phyloP scores from a whole-genome alignment of 2,888 invertebrate species.

The Erebia aethiops region DNA sequence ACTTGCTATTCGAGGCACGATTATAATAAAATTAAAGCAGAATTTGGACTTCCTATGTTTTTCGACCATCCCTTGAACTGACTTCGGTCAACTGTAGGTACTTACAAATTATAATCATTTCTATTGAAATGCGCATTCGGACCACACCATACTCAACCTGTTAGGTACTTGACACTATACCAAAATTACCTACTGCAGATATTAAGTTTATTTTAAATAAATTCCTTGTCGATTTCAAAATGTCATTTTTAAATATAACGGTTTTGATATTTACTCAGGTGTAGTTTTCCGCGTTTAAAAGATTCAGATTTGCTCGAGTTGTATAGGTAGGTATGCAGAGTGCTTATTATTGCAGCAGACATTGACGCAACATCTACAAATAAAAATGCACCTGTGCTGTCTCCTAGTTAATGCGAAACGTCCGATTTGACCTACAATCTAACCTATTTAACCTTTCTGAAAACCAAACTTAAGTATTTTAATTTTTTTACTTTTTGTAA shows the following conservation, averaged over 20 bases:
- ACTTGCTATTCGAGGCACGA: no score
- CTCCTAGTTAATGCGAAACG: conserved; percentile 2
- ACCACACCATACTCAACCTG: no score
- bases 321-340: conserved; percentile 2
- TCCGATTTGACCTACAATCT: conserved; percentile 22
- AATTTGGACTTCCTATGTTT: no score
- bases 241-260: neutral
- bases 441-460: conserved; percentile 8
- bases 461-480: no score
- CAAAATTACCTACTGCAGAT: no score
- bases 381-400: conserved; percentile 31
- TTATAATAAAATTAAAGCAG: no score
- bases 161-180: no score
- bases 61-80: no score
- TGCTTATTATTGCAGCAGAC: conserved; percentile 45
- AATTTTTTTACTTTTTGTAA: no score
- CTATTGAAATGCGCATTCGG: no score
- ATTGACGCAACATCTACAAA: conserved; percentile 61
- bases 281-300: conserved; percentile 9
- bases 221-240: neutral
- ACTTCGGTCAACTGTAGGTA: no score
- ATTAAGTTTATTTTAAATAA: neutral
- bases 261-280: conserved; percentile 18
- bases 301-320: conserved; percentile 19
- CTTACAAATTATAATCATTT: no score